phyloP scores from a whole-genome alignment of 2,797 vertebrate species.

The Anisognathus igniventris region DNA sequence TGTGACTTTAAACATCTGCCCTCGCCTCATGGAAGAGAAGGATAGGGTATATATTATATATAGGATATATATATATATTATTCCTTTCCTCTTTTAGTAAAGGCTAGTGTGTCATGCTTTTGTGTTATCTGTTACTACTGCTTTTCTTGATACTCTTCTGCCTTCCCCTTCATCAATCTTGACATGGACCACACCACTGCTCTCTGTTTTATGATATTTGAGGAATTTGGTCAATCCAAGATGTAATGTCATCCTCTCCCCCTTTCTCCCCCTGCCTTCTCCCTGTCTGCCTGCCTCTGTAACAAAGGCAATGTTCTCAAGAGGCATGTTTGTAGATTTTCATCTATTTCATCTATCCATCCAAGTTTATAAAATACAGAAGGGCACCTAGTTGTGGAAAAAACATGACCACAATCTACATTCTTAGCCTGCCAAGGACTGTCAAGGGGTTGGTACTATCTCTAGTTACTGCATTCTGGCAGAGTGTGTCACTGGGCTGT shows the following conservation, averaged over 20 bases:
- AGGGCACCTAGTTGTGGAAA: background rate
- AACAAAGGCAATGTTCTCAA: background rate
- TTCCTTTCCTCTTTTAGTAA: background rate
- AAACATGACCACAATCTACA: background rate
- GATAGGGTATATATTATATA: background rate
- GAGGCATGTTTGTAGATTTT: background rate
- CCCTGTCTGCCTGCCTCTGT: background rate
- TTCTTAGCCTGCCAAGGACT: background rate
- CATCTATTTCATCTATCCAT: too few species aligned
- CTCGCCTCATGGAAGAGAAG: background rate
- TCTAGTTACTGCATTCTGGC: background rate
- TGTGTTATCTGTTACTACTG: background rate
- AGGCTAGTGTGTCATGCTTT: background rate
- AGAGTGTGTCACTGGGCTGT: background rate
- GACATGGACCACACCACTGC: background rate
- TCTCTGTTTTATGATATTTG: background rate
- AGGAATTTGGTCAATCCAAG: background rate
- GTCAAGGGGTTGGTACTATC: background rate
- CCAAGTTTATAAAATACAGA: background rate
- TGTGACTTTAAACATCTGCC: background rate
- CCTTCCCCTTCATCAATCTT: background rate
- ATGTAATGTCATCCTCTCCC: background rate
- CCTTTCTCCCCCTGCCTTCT: accelerated
- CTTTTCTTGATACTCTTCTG: background rate
- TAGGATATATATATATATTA: background rate